Percentiles rank a stretch among this genome's conserved stretches.
phyloP scores from a whole-genome alignment of 2,888 invertebrate genomes.

The Papilio demoleus region DNA sequence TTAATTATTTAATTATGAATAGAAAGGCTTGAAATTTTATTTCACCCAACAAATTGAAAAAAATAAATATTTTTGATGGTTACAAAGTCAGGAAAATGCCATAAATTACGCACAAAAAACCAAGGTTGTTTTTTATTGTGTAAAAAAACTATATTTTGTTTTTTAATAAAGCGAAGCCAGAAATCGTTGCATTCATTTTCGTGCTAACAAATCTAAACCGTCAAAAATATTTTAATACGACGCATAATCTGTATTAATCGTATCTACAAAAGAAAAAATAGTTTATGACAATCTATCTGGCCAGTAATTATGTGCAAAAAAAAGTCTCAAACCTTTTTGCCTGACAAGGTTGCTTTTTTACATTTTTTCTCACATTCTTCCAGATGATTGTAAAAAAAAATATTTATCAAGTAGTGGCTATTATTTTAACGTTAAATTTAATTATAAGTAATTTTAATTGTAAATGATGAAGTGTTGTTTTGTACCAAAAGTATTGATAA shows the following conservation, averaged over 20 bases:
- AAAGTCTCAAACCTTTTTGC: neutral
- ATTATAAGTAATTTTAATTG: constrained; percentile 25
- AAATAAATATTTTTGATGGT: neutral
- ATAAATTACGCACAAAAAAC: neutral
- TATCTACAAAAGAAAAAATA: neutral
- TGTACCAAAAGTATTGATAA: constrained; percentile 54
- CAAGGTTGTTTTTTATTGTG: neutral
- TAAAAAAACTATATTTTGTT: neutral
- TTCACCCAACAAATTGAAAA: neutral
- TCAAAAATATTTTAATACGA: neutral
- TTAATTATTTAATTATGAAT: neutral
- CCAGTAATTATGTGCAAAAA: neutral
- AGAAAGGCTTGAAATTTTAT: neutral
- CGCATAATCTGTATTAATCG: neutral
- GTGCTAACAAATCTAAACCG: neutral
- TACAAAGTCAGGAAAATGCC: neutral
- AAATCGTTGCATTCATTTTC: too few species aligned
- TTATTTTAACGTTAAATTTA: constrained; percentile 17
- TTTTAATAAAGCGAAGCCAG: neutral
- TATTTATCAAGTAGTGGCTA: constrained; percentile 23
- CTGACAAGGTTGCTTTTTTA: neutral
- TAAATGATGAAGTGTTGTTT: constrained; percentile 53
- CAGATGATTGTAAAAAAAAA: neutral
- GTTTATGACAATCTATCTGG: neutral
- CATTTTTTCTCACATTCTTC: neutral